These are phyloP conservation scores for Melanostoma mellinum DNA, from an alignment of 2,888 invertebrate genomes.

Conservation along the genomic window DNA sequence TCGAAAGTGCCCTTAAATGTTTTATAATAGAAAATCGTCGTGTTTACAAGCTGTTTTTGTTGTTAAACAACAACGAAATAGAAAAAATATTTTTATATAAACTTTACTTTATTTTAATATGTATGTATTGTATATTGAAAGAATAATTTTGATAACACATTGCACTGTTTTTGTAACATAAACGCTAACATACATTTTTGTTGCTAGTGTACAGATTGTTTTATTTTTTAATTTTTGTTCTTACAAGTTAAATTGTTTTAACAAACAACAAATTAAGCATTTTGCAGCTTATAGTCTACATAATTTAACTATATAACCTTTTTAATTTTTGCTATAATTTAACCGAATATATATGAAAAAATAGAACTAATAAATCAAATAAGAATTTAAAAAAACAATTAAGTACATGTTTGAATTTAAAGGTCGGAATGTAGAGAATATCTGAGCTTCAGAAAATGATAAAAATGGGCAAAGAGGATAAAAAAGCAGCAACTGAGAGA, in stretches of 20 bases:
- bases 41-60: no score
- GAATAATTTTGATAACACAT: slow-evolving; percentile 44
- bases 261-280: slow-evolving; percentile 65
- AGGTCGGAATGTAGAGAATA: no score
- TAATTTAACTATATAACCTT: slow-evolving; percentile 48
- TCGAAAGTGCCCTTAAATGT: slow-evolving; percentile 63
- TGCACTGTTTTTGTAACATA: slow-evolving; percentile 42
- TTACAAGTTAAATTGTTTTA: slow-evolving; percentile 25
- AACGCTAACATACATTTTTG: slow-evolving; percentile 55
- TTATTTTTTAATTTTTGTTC: slow-evolving; percentile 8
- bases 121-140: slow-evolving; percentile 47
- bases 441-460: no score
- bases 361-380: slow-evolving; percentile 40
- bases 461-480: no score
- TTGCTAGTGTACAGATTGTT: slow-evolving; percentile 56
- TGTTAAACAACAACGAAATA: not conserved
- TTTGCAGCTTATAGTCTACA: slow-evolving; percentile 56
- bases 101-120: slow-evolving; percentile 59
- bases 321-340: slow-evolving; percentile 24
- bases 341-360: slow-evolving; percentile 47
- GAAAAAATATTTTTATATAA: slow-evolving; percentile 67
- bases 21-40: slow-evolving; percentile 13
- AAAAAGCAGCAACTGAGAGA: no score
- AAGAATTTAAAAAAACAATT: no score
- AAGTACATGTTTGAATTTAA: no score